Evolutionary conservation across 2,113 vertebrate species (phyloP).

Genomic region (Aldabrachelys gigantea): DNA sequence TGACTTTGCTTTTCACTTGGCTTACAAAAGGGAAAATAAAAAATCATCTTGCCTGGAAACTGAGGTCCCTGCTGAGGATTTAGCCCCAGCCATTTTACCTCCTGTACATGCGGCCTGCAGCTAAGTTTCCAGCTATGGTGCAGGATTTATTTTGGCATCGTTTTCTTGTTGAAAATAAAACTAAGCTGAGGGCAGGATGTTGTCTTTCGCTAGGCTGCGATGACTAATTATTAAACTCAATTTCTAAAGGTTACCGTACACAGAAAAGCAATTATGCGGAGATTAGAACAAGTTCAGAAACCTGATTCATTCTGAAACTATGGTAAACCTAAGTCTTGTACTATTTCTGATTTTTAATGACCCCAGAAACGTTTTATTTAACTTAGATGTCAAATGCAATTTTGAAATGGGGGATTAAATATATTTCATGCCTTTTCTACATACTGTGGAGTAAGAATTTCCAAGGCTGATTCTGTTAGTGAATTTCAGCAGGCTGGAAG

Average conservation of each 20-base stretch:
- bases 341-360: constrained; percentile 78
- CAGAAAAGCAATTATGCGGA: constrained; percentile 72
- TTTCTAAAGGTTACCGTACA: constrained; percentile 81
- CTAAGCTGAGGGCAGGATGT: constrained; percentile 75
- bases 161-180: constrained; percentile 75
- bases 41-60: background rate
- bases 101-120: constrained; percentile 3
- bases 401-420: constrained; percentile 72
- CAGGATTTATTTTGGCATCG: constrained; percentile 67
- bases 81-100: constrained; percentile 1
- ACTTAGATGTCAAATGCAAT: constrained; percentile 75
- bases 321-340: constrained; percentile 69
- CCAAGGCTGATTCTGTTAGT: constrained; percentile 60
- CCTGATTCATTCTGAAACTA: constrained; percentile 84
- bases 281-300: constrained; percentile 76
- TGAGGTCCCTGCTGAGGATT: background rate
- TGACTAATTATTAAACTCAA: constrained; percentile 84
- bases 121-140: constrained; percentile 1
- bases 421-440: constrained; percentile 19
- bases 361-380: constrained; percentile 77
- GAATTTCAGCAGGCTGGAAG: constrained; percentile 46
- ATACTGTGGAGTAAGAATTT: constrained; percentile 43
- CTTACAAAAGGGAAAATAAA: background rate
- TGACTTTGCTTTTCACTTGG: background rate
- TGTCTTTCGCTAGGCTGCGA: constrained; percentile 79